phyloP scores from a whole-genome alignment of 2,113 vertebrate genomes.

The Nothocercus julius region DNA sequence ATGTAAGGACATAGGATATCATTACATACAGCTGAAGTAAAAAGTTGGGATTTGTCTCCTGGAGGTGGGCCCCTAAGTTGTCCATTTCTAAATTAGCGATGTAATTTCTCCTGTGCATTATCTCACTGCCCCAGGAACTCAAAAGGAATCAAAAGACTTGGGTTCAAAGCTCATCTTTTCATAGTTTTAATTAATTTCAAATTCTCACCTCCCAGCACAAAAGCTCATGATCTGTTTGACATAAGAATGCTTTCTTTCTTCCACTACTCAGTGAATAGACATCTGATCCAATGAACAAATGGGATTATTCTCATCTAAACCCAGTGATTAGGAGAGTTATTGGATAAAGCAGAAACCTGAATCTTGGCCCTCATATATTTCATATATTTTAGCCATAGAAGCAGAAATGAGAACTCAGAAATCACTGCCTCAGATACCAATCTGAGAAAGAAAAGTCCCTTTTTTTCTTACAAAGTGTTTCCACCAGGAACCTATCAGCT shows the following conservation, averaged over 20 bases:
- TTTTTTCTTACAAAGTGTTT: slow-evolving; percentile 12
- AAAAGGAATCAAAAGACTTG: not conserved
- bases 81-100: not conserved
- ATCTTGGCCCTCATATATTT: not conserved
- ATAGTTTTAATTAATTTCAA: not conserved
- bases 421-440: not conserved
- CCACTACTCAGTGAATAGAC: not conserved
- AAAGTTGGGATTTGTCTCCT: not conserved
- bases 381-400: not conserved
- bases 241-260: not conserved
- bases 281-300: not conserved
- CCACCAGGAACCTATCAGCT: not conserved
- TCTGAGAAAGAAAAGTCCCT: not conserved
- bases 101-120: not conserved
- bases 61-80: not conserved
- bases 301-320: not conserved
- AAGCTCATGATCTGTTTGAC: not conserved
- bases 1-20: no score
- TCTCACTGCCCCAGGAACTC: not conserved
- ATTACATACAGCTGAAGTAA: not conserved
- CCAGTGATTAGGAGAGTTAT: not conserved
- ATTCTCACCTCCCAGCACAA: not conserved
- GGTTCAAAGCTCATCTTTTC: not conserved
- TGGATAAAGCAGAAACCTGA: not conserved
- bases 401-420: not conserved